phyloP scores from a whole-genome alignment of 2,797 vertebrate genomes.

The Ficedula albicollis region DNA sequence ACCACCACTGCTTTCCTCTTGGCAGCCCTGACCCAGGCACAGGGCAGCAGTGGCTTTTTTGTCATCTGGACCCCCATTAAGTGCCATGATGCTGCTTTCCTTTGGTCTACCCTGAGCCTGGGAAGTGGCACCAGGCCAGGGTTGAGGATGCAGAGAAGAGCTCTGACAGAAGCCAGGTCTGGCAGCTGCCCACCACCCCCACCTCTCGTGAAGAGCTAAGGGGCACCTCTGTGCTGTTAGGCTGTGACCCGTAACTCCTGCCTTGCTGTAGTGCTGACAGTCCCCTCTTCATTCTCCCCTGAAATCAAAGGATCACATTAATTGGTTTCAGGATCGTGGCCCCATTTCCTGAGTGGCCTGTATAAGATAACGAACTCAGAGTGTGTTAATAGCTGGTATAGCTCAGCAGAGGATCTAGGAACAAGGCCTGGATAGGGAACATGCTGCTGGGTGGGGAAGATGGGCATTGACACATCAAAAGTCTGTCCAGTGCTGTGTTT shows the following conservation, averaged over 20 bases:
- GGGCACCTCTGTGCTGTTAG: conserved; percentile 2
- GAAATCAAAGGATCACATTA: conserved; percentile 60
- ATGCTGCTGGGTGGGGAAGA: background rate
- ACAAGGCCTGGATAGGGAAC: background rate
- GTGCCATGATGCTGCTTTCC: background rate
- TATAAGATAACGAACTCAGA: conserved; percentile 61
- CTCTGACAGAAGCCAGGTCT: background rate
- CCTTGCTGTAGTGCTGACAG: background rate
- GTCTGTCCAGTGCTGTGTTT: background rate
- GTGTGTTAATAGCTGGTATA: conserved; percentile 17
- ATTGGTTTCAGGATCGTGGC: conserved; percentile 69
- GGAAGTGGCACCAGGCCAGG: background rate
- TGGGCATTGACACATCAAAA: background rate
- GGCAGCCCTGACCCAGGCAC: background rate
- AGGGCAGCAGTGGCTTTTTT: background rate
- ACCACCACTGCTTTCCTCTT: background rate
- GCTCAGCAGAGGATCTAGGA: background rate
- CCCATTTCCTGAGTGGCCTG: conserved; percentile 49
- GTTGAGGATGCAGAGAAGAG: background rate
- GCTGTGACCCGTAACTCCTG: conserved; percentile 60
- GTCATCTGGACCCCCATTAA: background rate
- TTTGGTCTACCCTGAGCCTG: accelerated
- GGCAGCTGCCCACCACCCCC: background rate
- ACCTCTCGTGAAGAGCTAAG: background rate
- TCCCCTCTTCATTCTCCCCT: conserved; percentile 34